Evolutionary conservation across 1,140 invertebrate species (phyloP), one percentile per base, ranked within the genome.

Genomic region (Drosophila lacteicornis): DNA sequence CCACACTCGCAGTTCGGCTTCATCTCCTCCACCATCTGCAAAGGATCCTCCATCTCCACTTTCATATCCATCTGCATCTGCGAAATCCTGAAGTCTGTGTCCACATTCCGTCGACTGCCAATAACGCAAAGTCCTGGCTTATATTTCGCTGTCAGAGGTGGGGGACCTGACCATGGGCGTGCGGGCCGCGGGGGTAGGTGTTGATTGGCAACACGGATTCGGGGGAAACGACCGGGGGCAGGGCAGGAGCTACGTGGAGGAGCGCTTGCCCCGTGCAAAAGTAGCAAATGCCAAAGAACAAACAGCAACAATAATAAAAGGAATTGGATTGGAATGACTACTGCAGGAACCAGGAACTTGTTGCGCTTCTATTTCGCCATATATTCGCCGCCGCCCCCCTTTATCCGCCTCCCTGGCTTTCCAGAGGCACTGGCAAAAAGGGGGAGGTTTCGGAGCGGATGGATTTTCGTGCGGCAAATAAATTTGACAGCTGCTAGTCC

Each of bases 401-500:
- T 27, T 33, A 40, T 33, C 25, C n/a, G 8, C 8, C 38, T 56
- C 38, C 4, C 19, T 30, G 15, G 2, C 13, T 43, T 53, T 46
- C 47, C 65, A 58, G 17, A 19, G 46, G 27, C 40, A 27, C 12
- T 15, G 19, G 3, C 13, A 9, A 27, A 27, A 1, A 15, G 11
- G 11, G 13, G 25, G 12, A 30, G 27, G 1, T 13, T 50, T 25
- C 13, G 36, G 9, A 40, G 49, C 33, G 56, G 65, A 79, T 83
- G 76, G 58, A 82, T 74, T 83, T 65, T 76, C 67, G 82, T 75
- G 65, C 67, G 76, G 80, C 79, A 86, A 86, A 80, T 87, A 87
- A 87, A 82, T 87, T 77, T 87, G 84, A 87, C 83, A 87, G 83
- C 76, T 82, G 83, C 53, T 78, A 47, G 57, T 71, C 55, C 62